phyloP scores from a whole-genome alignment of 2,113 vertebrate species.

The Malurus elegans region DNA sequence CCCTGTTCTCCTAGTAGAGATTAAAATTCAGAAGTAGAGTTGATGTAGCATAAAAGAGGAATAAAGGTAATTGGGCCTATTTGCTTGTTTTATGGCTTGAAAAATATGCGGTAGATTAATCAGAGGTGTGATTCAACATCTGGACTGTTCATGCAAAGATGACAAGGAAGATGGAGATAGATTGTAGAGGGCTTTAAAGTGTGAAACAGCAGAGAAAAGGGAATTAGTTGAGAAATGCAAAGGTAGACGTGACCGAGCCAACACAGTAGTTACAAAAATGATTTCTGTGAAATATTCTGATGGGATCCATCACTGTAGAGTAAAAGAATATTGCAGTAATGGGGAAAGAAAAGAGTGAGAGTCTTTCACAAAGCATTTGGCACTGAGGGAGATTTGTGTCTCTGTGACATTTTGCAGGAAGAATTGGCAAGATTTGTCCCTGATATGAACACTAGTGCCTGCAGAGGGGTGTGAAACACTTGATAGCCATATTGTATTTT shows the following conservation, averaged over 20 bases:
- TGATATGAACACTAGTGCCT: background rate
- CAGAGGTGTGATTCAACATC: background rate
- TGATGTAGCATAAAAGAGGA: background rate
- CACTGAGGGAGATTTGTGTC: background rate
- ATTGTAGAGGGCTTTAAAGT: background rate
- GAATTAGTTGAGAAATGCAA: background rate
- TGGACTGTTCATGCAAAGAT: background rate
- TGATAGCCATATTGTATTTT: background rate
- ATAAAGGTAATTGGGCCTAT: background rate
- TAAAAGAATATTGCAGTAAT: background rate
- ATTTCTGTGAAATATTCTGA: background rate
- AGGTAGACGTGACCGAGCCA: background rate
- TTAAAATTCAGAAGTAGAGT: background rate
- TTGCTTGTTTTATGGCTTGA: constrained; percentile 31
- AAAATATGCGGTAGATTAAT: background rate
- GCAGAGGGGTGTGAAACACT: background rate
- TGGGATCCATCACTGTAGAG: background rate
- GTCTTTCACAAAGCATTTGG: background rate
- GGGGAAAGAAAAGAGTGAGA: background rate
- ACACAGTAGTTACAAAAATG: background rate
- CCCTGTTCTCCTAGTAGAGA: background rate
- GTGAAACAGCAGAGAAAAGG: background rate
- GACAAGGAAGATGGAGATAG: background rate
- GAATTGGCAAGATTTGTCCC: background rate
- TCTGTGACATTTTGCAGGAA: background rate